phyloP scores from a whole-genome alignment of 2,113 vertebrate genomes.

The Leucopsar rothschildi region DNA sequence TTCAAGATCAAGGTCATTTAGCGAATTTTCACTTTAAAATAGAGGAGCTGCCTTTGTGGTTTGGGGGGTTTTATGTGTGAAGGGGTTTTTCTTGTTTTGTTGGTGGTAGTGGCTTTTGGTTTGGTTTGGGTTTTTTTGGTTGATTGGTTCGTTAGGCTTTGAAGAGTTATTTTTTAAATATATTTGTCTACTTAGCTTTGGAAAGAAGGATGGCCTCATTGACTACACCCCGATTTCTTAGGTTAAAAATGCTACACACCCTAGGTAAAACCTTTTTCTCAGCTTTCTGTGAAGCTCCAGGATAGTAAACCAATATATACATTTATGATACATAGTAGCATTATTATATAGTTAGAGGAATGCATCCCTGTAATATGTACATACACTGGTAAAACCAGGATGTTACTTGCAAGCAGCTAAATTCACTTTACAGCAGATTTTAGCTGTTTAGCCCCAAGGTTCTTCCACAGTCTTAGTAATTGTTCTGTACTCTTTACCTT shows the following conservation, averaged over 20 bases:
- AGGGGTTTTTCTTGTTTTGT: not conserved
- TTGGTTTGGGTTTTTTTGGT: not conserved
- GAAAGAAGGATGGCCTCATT: not conserved
- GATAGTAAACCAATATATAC: not conserved
- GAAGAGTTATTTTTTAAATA: not conserved
- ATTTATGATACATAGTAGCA: not conserved
- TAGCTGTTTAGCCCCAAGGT: not conserved
- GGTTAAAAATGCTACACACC: not conserved
- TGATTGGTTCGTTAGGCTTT: not conserved
- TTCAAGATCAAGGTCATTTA: not conserved
- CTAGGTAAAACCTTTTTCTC: not conserved
- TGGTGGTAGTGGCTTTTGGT: not conserved
- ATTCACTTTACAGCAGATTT: not conserved
- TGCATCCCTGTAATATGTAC: not conserved
- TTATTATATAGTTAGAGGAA: not conserved
- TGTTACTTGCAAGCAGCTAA: not conserved
- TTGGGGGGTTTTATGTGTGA: accelerated
- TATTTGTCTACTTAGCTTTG: not conserved
- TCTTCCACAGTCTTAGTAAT: not conserved
- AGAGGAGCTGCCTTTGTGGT: not conserved
- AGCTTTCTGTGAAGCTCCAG: not conserved
- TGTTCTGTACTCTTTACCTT: not conserved
- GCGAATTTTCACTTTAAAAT: not conserved
- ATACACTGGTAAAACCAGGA: not conserved
- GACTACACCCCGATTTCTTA: not conserved